These are phyloP conservation scores for Lordiphosa andalusiaca DNA, from an alignment of 2,888 invertebrate species.

Conservation along the genomic window DNA sequence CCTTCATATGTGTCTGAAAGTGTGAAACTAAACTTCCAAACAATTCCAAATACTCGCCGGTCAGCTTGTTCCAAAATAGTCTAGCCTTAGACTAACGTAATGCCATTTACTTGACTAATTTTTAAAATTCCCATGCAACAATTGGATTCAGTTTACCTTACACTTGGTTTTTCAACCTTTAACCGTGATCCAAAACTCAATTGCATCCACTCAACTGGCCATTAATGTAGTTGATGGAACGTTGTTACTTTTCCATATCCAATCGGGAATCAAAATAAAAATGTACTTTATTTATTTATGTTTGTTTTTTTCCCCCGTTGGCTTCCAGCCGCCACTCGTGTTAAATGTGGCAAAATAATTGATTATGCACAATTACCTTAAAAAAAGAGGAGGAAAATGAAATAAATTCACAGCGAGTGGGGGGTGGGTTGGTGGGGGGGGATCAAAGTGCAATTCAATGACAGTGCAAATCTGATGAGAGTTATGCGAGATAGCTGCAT, in stretches of 20 bases:
- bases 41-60: no score
- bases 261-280: constrained; percentile 22
- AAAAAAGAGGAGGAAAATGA: constrained; percentile 20
- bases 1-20: no score
- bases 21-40: no score
- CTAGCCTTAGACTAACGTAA: no score
- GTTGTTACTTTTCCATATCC: constrained; percentile 13
- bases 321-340: constrained; percentile 25
- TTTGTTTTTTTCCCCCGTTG: constrained; percentile 16
- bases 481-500: not conserved
- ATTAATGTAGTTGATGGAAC: constrained; percentile 10
- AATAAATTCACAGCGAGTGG: not conserved
- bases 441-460: constrained; percentile 2
- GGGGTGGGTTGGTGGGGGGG: not conserved
- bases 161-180: no score
- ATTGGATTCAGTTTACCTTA: no score
- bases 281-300: constrained; percentile 8
- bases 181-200: not conserved
- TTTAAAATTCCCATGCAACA: no score
- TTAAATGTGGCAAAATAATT: constrained; percentile 74
- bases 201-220: constrained; percentile 16
- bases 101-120: no score
- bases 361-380: constrained; percentile 68
- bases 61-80: no score
- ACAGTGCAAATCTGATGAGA: not conserved